Percentiles rank a stretch among this genome's conserved stretches.
Conservation (phyloP, 2,113 vertebrate species). For the Saimiri boliviensis region DNA sequence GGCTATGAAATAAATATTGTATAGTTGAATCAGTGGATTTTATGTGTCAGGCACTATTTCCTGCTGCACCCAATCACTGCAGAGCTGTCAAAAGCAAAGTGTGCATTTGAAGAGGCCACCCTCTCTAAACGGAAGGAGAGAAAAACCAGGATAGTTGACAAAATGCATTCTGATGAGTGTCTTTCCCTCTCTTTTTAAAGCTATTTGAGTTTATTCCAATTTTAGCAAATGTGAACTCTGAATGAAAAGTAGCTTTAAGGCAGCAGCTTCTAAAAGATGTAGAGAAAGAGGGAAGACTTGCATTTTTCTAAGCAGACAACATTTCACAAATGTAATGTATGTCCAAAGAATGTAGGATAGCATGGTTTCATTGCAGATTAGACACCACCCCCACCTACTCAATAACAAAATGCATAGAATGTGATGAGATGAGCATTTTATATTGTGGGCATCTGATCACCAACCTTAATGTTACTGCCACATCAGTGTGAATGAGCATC, state of each 20-base stretch:
- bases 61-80: conserved; percentile 47
- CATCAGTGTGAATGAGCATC: neutral
- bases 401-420: neutral
- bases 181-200: neutral
- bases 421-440: conserved; percentile 4
- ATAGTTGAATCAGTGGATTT: conserved; percentile 64
- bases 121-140: neutral
- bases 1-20: conserved; percentile 67
- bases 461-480: neutral
- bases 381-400: no score
- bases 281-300: neutral
- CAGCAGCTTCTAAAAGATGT: conserved; percentile 13
- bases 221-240: conserved; percentile 18
- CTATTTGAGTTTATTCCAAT: conserved; percentile 42
- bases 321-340: neutral
- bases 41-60: conserved; percentile 63
- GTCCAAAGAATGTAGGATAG: neutral
- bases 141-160: neutral
- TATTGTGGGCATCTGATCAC: neutral
- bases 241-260: conserved; percentile 34
- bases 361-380: neutral
- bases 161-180: conserved; percentile 34
- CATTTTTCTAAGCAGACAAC: neutral
- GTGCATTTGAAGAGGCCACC: conserved; percentile 33
- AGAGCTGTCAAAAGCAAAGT: conserved; percentile 59